Percentiles rank a stretch among this genome's conserved stretches.
Conservation (phyloP, 2,888 invertebrate genomes). For the Brassicogethes aeneus region DNA sequence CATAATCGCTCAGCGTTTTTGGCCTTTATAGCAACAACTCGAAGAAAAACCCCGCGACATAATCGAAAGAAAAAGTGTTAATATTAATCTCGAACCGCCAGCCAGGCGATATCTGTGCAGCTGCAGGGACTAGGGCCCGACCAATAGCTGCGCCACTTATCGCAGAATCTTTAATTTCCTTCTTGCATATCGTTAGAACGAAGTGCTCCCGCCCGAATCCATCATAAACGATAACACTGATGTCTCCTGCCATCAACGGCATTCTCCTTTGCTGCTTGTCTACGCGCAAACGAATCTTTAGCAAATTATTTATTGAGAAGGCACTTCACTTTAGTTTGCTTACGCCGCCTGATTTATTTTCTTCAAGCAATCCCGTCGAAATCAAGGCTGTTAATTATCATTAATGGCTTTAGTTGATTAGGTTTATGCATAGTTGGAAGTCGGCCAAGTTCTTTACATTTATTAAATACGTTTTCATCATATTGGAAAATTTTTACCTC, state of each 20-base stretch:
- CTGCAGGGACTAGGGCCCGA: conserved; percentile 25
- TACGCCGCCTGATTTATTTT: too few species aligned
- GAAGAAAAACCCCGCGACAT: too few species aligned
- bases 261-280: too few species aligned
- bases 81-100: conserved; percentile 22
- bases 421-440: too few species aligned
- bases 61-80: conserved; percentile 15
- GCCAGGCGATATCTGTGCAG: conserved; percentile 23
- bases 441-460: too few species aligned
- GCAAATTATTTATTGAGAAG: neutral
- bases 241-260: conserved; percentile 33
- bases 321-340: neutral
- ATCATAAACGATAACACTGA: conserved; percentile 40
- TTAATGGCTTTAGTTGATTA: too few species aligned
- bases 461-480: too few species aligned
- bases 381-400: too few species aligned
- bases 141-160: too few species aligned
- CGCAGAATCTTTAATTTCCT: conserved; percentile 41
- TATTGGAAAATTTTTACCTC: too few species aligned
- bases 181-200: conserved; percentile 39
- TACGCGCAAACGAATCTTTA: too few species aligned
- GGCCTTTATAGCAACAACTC: neutral
- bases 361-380: too few species aligned
- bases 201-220: conserved; percentile 39
- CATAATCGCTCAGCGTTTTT: neutral